Evolutionary conservation across 64 coral and sea anemone genomes (phyloP).

Genomic region (Stichodactyla mertensii): DNA sequence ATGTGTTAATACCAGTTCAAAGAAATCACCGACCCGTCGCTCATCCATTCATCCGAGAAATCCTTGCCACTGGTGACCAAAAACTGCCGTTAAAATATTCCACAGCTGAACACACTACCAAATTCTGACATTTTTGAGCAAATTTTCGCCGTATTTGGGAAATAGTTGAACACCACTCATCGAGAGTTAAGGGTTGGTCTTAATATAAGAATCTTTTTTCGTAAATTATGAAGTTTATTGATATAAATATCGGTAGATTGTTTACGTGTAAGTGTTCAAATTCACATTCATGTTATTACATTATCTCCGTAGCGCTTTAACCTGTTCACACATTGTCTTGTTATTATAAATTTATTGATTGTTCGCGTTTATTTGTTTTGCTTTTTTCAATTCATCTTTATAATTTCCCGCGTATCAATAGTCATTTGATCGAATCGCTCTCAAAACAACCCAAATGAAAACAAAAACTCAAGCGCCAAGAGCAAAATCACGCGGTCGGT

Average conservation of each 20-base stretch:
- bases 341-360: slow-evolving; percentile 76
- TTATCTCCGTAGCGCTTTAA: slow-evolving; percentile 27
- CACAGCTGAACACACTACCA: not conserved
- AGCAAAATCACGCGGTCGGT: not conserved
- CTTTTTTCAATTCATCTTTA: not conserved
- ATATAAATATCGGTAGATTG: slow-evolving; percentile 23
- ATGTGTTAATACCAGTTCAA: slow-evolving; percentile 19
- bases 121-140: not conserved
- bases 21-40: not conserved
- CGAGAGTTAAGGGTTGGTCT: not conserved
- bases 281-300: slow-evolving; percentile 61
- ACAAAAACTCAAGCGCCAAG: not conserved
- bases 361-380: slow-evolving; percentile 56
- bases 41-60: slow-evolving; percentile 10
- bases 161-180: not conserved
- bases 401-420: not conserved
- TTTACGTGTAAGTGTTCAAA: slow-evolving; percentile 40
- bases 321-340: slow-evolving; percentile 58
- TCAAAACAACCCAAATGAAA: not conserved
- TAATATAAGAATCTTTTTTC: not conserved
- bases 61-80: not conserved
- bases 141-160: not conserved
- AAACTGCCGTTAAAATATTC: not conserved
- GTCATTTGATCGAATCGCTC: not conserved
- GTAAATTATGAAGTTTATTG: slow-evolving; percentile 38